Evolutionary conservation across 1,140 invertebrate genomes (phyloP), one percentile per base, ranked within the genome.

Genomic region (Panagrolaimus sp.): DNA sequence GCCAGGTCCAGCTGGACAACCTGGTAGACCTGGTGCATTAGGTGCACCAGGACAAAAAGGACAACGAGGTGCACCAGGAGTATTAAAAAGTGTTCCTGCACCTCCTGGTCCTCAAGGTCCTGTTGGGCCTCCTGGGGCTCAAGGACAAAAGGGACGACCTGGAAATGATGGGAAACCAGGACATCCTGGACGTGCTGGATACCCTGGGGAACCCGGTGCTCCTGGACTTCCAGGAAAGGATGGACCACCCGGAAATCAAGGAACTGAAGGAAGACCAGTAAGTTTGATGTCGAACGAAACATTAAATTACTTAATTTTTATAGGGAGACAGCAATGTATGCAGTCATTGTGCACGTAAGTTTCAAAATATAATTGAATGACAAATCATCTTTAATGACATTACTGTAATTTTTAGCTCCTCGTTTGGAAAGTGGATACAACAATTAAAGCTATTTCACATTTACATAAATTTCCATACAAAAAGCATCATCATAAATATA

Each of bases 71-170:
- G 32, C 43, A 15, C 47, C 72, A 10, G 72, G 72, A 3, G 12
- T 24, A 15, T 15, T 66, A 8, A 62, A 55, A 12, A 46, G 73
- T 38, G 74, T 65, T 8, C 55, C 70, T 4, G 71, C 72, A 68
- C 55, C 66, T 17, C 38, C 71, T 26, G 71, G 71, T 24, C 70
- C 52, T 32, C 32, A 32, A 44, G 71, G 71, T 21, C 38, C 44
- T 24, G 24, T 24, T 52, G 74, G 74, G 0, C 47, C 46, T 63
- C 48, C 71, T 24, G 74, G 74, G 21, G n/a, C 38, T n/a, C 28
- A 24, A 14, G 65, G 65, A 2, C 47, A 46, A 26, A 17, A 64
- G 14, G 70, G 70, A 26, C 38, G 21, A 21, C 67, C 67, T 21
- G 70, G 70, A 12, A 58, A 21, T 12, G 21, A 21, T 26, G 52